phyloP scores from a whole-genome alignment of 1,140 invertebrate species.

The Adelges cooleyi region DNA sequence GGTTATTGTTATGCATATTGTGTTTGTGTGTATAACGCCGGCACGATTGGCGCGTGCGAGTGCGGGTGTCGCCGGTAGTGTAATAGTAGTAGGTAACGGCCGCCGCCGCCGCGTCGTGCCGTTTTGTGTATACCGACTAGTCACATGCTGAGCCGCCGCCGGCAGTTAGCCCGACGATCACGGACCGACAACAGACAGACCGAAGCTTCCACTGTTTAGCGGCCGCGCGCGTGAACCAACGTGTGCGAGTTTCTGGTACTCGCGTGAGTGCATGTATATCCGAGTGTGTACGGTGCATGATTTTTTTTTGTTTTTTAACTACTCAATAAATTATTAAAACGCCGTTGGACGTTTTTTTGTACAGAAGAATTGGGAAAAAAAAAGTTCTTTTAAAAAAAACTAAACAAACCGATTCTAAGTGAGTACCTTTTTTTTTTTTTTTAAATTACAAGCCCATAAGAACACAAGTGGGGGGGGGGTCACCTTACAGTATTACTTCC shows the following conservation, averaged over 20 bases:
- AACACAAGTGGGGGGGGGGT: no score
- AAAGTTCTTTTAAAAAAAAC: not conserved
- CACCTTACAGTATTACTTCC: no score
- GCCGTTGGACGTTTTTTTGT: no score
- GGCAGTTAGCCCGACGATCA: conserved; percentile 24
- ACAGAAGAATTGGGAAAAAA: not conserved
- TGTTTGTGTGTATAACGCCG: not conserved
- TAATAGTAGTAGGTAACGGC: not conserved
- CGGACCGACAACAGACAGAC: conserved; percentile 7
- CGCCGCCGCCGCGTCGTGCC: not conserved
- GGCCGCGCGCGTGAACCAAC: not conserved
- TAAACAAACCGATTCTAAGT: not conserved
- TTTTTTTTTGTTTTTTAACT: not conserved
- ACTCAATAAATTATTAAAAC: not conserved
- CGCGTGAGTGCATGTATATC: not conserved
- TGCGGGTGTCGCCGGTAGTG: not conserved
- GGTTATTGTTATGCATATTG: no score
- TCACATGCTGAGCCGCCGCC: conserved; percentile 24
- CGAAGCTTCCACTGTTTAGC: not conserved
- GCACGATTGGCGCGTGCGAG: not conserved
- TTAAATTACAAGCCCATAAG: no score
- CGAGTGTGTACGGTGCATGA: not conserved
- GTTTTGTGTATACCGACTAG: not conserved
- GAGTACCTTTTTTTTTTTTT: no score
- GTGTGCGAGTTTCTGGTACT: not conserved